Base-by-base conservation (phyloP, 1,140 invertebrate genomes). In the Monochamus saltuarius region DNA sequence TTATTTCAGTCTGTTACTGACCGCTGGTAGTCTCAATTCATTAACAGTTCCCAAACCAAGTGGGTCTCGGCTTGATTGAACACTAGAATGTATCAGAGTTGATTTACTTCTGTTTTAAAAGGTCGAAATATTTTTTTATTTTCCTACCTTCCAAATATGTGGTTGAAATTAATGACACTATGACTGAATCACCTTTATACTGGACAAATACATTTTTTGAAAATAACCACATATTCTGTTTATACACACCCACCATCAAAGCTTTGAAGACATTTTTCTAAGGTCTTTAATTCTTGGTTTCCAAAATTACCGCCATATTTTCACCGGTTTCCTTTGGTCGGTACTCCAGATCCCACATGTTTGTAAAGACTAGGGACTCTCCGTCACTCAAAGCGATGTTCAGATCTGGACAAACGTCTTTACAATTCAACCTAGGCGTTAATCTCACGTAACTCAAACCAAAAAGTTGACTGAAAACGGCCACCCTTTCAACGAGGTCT, bases 291-390 rank as follows among this genome's bases (percentile, higher is more conserved):
- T 53, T 47, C 13, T 29, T 59, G 1, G 88, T 89, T 75, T 91
- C 90, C 3, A 87, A 86, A 40, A 89, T 79, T 64, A 91, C 85
- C 2, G 87, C 89, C 36, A 90, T 79, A 73, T 90, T 91, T 66
- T 90, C 86, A 10, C 83, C 74, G 38, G 79, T 77, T 64, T 84
- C 81, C 54, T 84, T 84, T 1, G 89, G 88, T 52, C 85, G 80
- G 73, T 92, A 91, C 65, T 89, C 88, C 58, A 91, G 81, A 60
- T 84, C 85, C 90, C 90, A 92, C 65, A 91, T 77, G 9, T 85
- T 75, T 67, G 88, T 87, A 22, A 90, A 82, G 7, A 91, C 81
- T 50, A 92, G 81, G 76, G 82, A 87, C 72, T 91, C 87, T 1
- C 87, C 87, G 75, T 87, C 83, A 36, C 80, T 76, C 17, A 94